A percentile compares a stretch with the other conserved stretches of the same genome.
Evolutionary conservation across 37 sponge, comb jelly and placozoan genomes (phyloP).

Genomic region (Ephydatia muelleri): DNA sequence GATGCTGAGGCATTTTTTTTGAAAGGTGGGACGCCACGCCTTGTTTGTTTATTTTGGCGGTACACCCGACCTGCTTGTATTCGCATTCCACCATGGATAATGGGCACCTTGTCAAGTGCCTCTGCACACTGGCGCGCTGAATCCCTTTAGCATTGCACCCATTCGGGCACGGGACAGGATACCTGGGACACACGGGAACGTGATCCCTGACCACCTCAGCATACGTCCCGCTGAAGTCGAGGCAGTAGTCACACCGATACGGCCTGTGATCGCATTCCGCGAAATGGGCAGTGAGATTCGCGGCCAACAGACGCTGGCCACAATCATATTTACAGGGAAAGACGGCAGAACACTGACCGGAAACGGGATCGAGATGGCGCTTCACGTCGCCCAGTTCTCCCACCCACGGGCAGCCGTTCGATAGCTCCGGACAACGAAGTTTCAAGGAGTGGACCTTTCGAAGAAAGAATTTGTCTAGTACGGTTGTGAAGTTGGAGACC

Average conservation of each 20-base stretch:
- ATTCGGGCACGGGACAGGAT: conserved; percentile 43
- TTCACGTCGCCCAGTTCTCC: conserved; percentile 30
- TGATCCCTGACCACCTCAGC: conserved; percentile 34
- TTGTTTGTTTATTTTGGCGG: background rate
- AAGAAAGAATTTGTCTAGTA: conserved; percentile 22
- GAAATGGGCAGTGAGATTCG: conserved; percentile 8
- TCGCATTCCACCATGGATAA: background rate
- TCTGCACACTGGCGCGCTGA: background rate
- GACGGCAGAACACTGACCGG: conserved; percentile 21
- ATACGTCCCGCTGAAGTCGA: background rate
- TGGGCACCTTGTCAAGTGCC: background rate
- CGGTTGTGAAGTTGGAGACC: conserved; percentile 16
- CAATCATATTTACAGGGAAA: conserved; percentile 23
- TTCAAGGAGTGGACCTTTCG: conserved; percentile 30
- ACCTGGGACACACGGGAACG: conserved; percentile 26
- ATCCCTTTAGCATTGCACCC: conserved; percentile 27
- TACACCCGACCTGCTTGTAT: background rate
- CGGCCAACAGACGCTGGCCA: background rate
- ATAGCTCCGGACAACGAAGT: conserved; percentile 42
- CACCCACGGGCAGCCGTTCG: conserved; percentile 53
- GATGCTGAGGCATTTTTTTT: background rate
- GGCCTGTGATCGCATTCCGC: conserved; percentile 26
- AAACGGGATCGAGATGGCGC: conserved; percentile 30
- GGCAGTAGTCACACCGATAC: conserved; percentile 32
- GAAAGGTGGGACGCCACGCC: background rate